Evolutionary conservation across 2,888 invertebrate genomes (phyloP).

Genomic region (Diploptera punctata): DNA sequence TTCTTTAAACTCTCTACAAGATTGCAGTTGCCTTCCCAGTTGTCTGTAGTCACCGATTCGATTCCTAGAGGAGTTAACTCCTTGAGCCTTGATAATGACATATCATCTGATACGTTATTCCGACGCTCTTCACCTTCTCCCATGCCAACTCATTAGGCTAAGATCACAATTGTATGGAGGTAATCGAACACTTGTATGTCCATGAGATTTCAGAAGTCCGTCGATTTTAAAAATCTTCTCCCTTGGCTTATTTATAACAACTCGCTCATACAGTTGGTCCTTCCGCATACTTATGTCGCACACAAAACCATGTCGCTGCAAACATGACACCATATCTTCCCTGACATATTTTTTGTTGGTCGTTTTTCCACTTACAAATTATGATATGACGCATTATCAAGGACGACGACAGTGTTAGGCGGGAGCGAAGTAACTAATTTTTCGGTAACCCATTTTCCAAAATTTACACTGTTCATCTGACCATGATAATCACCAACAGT

Average conservation of each 20-base stretch:
- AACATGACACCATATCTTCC: neutral
- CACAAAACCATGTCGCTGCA: neutral
- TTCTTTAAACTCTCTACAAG: no score
- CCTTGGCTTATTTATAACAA: neutral
- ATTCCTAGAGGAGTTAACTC: neutral
- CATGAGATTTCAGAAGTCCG: neutral
- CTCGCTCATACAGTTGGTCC: slow-evolving; percentile 4
- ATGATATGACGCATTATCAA: neutral
- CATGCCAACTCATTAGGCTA: no score
- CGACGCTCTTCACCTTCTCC: no score
- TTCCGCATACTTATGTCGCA: no score
- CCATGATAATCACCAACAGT: neutral
- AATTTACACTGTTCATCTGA: neutral
- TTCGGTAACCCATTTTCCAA: neutral
- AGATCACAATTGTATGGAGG: neutral
- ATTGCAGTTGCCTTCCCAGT: neutral
- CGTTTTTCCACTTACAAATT: neutral
- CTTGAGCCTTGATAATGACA: neutral
- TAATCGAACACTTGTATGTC: neutral
- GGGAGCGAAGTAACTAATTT: neutral
- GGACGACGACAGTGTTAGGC: neutral
- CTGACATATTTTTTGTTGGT: neutral
- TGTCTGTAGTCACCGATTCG: neutral
- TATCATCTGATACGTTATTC: neutral
- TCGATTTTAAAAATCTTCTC: neutral